Conservation (phyloP, 2,113 vertebrate species). For the Talpa occidentalis region DNA sequence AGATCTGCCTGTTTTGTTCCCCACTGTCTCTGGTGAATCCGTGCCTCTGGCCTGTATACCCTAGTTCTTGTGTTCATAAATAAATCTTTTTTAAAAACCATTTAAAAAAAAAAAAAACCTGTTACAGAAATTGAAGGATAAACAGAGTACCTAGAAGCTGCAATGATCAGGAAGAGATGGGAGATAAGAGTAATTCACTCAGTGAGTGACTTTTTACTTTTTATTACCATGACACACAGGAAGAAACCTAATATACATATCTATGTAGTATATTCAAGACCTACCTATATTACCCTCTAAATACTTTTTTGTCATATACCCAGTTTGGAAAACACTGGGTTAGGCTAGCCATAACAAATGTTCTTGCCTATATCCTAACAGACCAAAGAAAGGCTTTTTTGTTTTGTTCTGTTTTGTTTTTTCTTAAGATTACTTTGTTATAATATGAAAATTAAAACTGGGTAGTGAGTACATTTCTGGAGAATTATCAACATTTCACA, state of each 20-base stretch:
- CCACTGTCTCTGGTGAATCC: no score
- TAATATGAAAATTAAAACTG: background rate
- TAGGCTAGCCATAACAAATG: background rate
- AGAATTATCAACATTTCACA: background rate
- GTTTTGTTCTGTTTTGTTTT: no score
- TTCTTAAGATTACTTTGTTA: background rate
- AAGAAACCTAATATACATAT: background rate
- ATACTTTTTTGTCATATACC: background rate
- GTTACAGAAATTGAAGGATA: background rate
- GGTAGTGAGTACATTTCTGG: background rate
- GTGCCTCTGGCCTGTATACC: no score
- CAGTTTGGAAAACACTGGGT: background rate
- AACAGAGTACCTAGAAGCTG: background rate
- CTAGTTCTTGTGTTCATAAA: no score
- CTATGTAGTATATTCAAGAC: background rate
- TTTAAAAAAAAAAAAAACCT: no score
- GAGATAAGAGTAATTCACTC: background rate
- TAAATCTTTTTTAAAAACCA: no score
- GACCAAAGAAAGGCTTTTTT: background rate
- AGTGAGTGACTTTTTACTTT: background rate
- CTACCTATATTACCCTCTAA: background rate
- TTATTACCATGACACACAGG: background rate
- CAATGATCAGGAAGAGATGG: background rate
- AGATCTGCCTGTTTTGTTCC: no score
- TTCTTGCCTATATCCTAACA: background rate